Base-by-base conservation (phyloP, 1,140 invertebrate genomes). In the Oncopeltus fasciatus region DNA sequence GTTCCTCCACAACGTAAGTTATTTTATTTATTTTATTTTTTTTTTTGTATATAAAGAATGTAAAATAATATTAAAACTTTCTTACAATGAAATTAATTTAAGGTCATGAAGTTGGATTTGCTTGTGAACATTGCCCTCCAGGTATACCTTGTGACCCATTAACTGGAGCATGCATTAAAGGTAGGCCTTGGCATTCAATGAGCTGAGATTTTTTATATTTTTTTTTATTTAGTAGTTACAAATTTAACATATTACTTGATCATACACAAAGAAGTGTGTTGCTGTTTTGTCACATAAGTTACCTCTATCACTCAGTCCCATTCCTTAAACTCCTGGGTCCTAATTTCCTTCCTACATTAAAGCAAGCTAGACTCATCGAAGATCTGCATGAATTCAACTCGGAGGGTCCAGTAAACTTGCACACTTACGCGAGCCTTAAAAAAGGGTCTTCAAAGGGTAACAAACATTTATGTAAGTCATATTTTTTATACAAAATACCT, bases 161-260 rank as follows among this genome's bases (percentile, higher is more conserved):
- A 53, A 87, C 85, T 8, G 85, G 85, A 20, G 84, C 82, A 58
- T 90, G 88, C 72, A 80, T 86, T 64, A 83, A 86, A 83, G 87
- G 88, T 86, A 81, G 77, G 80, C 80, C 53, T 33, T 24, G 49
- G 49, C 33, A 9, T 21, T 38, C 33, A 31, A 59, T 31, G 21
- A 4, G 9, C 20, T 24, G 59, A 24, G 46, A n/a, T 44, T 61
- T 62, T 64, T 59, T n/a, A 1, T 60, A 57, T 38, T 20, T 38
- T 38, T 8, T 14, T 8, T 14, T 14, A 38, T 38, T 38, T 38
- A 38, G 5, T 38, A 38, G 31, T 38, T 38, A 38, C 8, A 60
- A n/a, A 57, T 29, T 21, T 59, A 24, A 29, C 29, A 51, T 51
- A 59, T 59, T n/a, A 24, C 33, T 27, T 9, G 18, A 31, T 38